A percentile compares a stretch with the other conserved stretches of the same genome.
Conservation (phyloP, 2,113 vertebrate genomes). For the Rhabdornis inornatus region DNA sequence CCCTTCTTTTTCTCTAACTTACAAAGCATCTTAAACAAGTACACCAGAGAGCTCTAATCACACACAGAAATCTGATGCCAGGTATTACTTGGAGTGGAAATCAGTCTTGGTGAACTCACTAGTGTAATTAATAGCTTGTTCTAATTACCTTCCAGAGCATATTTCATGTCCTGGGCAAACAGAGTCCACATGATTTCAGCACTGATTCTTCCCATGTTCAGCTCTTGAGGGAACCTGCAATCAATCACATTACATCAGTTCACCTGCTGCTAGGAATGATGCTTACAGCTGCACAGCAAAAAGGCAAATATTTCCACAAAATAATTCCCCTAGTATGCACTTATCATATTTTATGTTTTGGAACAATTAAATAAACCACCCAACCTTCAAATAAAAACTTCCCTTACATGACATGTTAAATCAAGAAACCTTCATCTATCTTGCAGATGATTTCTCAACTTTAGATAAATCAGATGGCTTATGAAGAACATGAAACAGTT, state of each 20-base stretch:
- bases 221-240: conserved; percentile 93
- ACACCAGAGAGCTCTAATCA: neutral
- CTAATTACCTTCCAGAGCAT: conserved; percentile 90
- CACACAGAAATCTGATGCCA: neutral
- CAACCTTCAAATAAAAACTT: neutral
- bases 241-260: conserved; percentile 35
- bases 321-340: neutral
- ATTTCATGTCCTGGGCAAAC: conserved; percentile 95
- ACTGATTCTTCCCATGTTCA: conserved; percentile 91
- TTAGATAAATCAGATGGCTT: neutral
- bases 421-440: neutral
- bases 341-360: neutral
- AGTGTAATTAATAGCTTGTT: neutral
- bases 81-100: neutral
- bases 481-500: neutral
- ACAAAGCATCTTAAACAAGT: neutral
- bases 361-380: neutral
- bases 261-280: neutral
- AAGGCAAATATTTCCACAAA: neutral
- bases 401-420: neutral
- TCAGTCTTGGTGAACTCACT: neutral
- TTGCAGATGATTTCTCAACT: neutral
- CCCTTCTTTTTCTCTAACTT: neutral
- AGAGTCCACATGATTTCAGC: conserved; percentile 93
- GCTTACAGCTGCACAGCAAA: neutral